Evolutionary conservation across 2,888 invertebrate species (phyloP).

Genomic region (Anthophora plumipes): DNA sequence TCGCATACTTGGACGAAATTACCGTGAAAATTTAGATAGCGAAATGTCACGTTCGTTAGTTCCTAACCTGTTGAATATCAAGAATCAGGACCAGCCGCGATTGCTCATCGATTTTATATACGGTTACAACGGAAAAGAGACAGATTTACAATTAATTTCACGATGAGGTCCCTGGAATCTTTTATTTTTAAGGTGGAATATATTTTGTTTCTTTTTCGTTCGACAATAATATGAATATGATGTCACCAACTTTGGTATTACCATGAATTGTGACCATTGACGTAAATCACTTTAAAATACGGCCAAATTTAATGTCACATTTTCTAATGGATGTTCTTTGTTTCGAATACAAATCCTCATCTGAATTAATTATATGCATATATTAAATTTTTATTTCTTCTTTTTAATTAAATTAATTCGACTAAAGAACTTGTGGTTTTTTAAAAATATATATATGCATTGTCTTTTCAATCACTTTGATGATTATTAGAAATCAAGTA

Average conservation of each 20-base stretch:
- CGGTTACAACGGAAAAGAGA: conserved; percentile 2
- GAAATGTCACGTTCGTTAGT: conserved; percentile 15
- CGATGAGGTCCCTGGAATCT: not conserved
- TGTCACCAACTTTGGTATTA: not conserved
- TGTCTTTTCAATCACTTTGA: not conserved
- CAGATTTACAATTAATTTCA: conserved; percentile 30
- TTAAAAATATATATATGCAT: not conserved
- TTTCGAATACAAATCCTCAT: not conserved
- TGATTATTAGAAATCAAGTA: not conserved
- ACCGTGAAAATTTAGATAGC: conserved; percentile 14
- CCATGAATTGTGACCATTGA: not conserved
- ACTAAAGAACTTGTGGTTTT: too few relatives aligned
- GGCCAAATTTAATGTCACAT: not conserved
- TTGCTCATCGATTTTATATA: conserved; percentile 20
- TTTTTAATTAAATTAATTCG: too few relatives aligned
- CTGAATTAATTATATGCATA: not conserved
- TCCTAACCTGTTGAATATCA: not conserved
- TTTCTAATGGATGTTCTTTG: not conserved
- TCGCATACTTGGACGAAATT: not conserved
- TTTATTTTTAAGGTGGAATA: not conserved
- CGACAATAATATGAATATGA: not conserved
- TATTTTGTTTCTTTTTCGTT: not conserved
- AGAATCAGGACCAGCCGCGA: conserved; percentile 9
- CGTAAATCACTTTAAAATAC: not conserved
- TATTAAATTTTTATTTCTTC: not conserved